phyloP scores from a whole-genome alignment of 2,888 invertebrate species.

The Liopterus haemorrhoidalis region DNA sequence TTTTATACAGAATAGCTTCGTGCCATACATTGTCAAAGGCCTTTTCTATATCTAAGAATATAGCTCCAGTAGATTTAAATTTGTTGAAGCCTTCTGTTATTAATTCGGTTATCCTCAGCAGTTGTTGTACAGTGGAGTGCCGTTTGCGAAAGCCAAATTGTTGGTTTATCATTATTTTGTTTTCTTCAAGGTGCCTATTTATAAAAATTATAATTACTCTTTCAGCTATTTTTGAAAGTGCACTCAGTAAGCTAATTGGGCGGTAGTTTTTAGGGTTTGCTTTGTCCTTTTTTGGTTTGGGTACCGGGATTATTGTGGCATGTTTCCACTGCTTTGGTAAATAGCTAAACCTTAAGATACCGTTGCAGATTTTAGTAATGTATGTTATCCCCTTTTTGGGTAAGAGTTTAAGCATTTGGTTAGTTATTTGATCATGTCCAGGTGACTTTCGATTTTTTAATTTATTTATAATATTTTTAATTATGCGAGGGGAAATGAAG shows the following conservation, averaged over 20 bases:
- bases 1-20: too few relatives aligned
- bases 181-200: conserved; percentile 14
- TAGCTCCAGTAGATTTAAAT: too few relatives aligned
- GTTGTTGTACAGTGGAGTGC: conserved; percentile 33
- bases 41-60: too few relatives aligned
- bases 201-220: conserved; percentile 19
- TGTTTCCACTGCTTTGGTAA: conserved; percentile 29
- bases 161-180: conserved; percentile 21
- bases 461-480: too few relatives aligned
- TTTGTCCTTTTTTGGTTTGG: conserved; percentile 30
- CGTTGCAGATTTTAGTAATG: conserved; percentile 13
- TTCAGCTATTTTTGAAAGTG: conserved; percentile 31
- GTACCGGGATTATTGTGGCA: conserved; percentile 27
- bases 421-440: conserved; percentile 12
- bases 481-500: too few relatives aligned
- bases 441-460: conserved; percentile 12
- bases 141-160: conserved; percentile 34
- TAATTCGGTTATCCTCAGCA: conserved; percentile 30
- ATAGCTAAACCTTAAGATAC: conserved; percentile 12
- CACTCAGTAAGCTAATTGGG: conserved; percentile 31
- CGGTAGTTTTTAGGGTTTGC: conserved; percentile 25
- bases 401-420: conserved; percentile 21
- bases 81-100: too few relatives aligned
- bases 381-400: conserved; percentile 20
- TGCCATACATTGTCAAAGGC: too few relatives aligned